A percentile compares a stretch with the other conserved stretches of the same genome.
phyloP scores from a whole-genome alignment of 2,888 invertebrate genomes.

The Dasypogon diadema region DNA sequence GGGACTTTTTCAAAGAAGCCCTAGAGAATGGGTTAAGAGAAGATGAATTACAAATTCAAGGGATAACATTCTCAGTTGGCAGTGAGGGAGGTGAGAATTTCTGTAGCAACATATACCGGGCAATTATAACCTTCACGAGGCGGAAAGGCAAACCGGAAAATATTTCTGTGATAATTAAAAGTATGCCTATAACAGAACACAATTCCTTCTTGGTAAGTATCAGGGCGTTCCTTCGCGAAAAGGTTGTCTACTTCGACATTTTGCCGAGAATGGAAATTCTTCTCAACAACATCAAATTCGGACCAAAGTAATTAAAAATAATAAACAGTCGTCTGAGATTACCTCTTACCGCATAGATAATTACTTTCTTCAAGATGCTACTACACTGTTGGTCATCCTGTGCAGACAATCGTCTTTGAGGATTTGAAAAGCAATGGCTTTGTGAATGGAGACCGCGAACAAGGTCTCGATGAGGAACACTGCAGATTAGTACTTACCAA shows the following conservation, averaged over 20 bases:
- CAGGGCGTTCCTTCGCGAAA: slow-evolving; percentile 69
- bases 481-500: slow-evolving; percentile 69
- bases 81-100: slow-evolving; percentile 66
- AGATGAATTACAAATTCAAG: slow-evolving; percentile 61
- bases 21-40: slow-evolving; percentile 62
- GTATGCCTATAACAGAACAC: slow-evolving; percentile 66
- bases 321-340: too few relatives aligned
- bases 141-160: slow-evolving; percentile 63
- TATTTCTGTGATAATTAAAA: slow-evolving; percentile 65
- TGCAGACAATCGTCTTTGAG: slow-evolving; percentile 66
- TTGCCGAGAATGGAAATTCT: slow-evolving; percentile 68
- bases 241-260: slow-evolving; percentile 68
- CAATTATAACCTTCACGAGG: slow-evolving; percentile 63
- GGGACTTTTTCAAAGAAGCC: slow-evolving; percentile 64
- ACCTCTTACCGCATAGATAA: not conserved
- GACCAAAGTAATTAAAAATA: slow-evolving; percentile 61
- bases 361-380: slow-evolving; percentile 61
- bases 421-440: slow-evolving; percentile 69
- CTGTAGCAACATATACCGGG: slow-evolving; percentile 66
- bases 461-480: slow-evolving; percentile 71
- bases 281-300: slow-evolving; percentile 64
- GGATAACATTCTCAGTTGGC: slow-evolving; percentile 63
- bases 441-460: slow-evolving; percentile 69
- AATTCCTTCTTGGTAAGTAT: slow-evolving; percentile 68
- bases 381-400: slow-evolving; percentile 63